Evolutionary conservation across 2,888 invertebrate species (phyloP).

Genomic region (Ellobium chinense): DNA sequence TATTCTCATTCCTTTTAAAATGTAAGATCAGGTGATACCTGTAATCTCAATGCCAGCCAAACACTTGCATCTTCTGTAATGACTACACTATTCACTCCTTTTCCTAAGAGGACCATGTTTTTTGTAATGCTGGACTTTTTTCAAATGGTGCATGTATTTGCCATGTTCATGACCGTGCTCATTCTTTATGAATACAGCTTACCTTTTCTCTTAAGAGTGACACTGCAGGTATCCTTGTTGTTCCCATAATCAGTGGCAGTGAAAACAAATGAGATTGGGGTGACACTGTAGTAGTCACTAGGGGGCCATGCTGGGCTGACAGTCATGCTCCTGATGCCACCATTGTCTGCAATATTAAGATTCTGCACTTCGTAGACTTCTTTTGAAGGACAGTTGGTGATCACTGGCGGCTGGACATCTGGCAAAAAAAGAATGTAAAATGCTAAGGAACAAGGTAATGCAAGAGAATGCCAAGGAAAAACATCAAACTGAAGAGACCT

Average conservation of each 20-base stretch:
- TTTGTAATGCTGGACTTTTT: too few species aligned
- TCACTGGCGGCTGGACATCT: slow-evolving; percentile 55
- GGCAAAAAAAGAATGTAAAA: slow-evolving; percentile 33
- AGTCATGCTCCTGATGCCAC: slow-evolving; percentile 47
- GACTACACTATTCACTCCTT: too few species aligned
- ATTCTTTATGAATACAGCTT: too few species aligned
- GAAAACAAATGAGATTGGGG: slow-evolving; percentile 44
- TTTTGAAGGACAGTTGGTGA: slow-evolving; percentile 35
- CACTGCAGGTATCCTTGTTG: slow-evolving; percentile 96
- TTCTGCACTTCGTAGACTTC: not conserved
- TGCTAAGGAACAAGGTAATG: too few species aligned
- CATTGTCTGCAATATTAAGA: slow-evolving; percentile 59
- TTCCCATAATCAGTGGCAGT: slow-evolving; percentile 98
- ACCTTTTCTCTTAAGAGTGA: slow-evolving; percentile 84
- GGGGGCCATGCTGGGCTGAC: slow-evolving; percentile 52
- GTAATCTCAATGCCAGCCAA: too few species aligned
- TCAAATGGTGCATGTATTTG: too few species aligned
- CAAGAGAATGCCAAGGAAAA: too few species aligned
- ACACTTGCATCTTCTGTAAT: too few species aligned
- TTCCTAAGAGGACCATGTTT: too few species aligned
- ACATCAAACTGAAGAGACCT: too few species aligned
- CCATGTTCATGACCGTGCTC: too few species aligned
- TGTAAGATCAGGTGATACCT: not conserved
- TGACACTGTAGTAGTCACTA: slow-evolving; percentile 35
- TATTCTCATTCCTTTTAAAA: not conserved